phyloP scores from a whole-genome alignment of 2,113 vertebrate genomes.

The Laticauda laticaudata region DNA sequence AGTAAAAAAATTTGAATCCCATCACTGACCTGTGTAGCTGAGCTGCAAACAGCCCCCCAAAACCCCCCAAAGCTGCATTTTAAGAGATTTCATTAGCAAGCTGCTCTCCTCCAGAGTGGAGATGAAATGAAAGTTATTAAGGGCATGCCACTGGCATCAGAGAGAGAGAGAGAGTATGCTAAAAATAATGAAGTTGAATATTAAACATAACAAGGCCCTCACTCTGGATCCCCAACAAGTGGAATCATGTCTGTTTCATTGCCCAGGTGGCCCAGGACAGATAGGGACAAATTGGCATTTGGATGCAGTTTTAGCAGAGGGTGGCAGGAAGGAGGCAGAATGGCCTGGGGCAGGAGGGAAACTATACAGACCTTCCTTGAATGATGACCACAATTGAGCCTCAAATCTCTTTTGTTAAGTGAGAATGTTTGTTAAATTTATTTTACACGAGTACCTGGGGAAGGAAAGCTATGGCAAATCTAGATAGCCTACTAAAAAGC shows the following conservation, averaged over 20 bases:
- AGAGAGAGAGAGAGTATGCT: background rate
- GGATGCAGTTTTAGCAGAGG: background rate
- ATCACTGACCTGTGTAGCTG: background rate
- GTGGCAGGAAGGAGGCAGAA: background rate
- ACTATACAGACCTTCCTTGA: too few species aligned
- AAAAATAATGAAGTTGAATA: background rate
- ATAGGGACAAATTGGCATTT: background rate
- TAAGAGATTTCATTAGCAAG: background rate
- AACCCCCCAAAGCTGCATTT: background rate
- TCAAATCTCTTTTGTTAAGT: too few species aligned
- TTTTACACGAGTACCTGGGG: too few species aligned
- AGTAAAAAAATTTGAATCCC: too few species aligned
- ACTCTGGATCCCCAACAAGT: background rate
- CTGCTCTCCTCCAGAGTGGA: background rate
- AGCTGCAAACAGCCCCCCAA: background rate
- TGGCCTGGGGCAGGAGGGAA: rapidly evolving
- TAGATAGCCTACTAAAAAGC: too few species aligned
- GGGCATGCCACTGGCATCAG: background rate
- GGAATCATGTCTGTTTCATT: background rate
- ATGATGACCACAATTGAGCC: too few species aligned
- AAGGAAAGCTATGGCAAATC: too few species aligned
- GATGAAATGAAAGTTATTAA: background rate
- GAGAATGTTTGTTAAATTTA: too few species aligned
- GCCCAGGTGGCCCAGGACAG: background rate
- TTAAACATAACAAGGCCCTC: background rate